Evolutionary conservation across 2,113 vertebrate genomes (phyloP).

Genomic region (Ammodramus savannarum): DNA sequence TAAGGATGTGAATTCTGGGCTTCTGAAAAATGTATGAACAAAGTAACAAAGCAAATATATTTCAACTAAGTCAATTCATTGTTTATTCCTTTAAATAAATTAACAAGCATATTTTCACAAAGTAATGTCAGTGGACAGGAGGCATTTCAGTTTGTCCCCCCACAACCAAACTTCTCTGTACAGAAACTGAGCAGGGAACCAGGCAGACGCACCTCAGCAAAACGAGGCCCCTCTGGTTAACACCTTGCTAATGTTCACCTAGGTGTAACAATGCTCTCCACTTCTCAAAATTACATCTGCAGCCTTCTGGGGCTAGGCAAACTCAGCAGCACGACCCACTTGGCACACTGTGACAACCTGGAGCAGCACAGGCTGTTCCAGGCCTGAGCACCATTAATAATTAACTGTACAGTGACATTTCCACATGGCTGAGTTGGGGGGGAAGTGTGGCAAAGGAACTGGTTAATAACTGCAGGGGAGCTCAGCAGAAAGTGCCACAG

Average conservation of each 20-base stretch:
- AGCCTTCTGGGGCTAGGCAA: background rate
- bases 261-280: background rate
- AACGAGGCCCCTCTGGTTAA: background rate
- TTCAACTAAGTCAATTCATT: background rate
- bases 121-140: background rate
- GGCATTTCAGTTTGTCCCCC: background rate
- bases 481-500: background rate
- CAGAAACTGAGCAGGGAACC: background rate
- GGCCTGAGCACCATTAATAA: constrained; percentile 26
- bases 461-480: background rate
- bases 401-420: constrained; percentile 38
- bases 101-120: background rate
- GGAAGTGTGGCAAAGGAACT: background rate
- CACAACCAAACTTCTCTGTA: background rate
- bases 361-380: constrained; percentile 27
- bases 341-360: background rate
- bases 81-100: background rate
- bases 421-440: background rate
- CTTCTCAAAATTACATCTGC: background rate
- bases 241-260: background rate
- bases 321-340: background rate
- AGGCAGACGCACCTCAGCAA: accelerated
- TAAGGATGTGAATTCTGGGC: background rate
- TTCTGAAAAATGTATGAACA: background rate
- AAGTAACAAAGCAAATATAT: background rate